Base-by-base conservation (phyloP, 2,888 invertebrate genomes). In the Cabera pusaria region DNA sequence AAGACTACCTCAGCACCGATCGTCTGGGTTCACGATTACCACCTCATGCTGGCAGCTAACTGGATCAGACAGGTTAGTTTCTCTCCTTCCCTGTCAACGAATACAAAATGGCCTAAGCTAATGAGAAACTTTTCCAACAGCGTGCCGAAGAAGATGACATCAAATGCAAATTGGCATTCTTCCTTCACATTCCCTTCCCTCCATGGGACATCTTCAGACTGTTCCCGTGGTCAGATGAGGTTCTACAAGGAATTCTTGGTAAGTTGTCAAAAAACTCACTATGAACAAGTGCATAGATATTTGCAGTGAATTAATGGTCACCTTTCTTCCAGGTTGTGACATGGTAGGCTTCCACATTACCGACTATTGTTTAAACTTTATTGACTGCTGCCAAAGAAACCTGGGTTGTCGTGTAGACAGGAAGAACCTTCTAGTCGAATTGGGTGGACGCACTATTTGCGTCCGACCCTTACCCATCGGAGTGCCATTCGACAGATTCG, bases 21-120 rank as follows among this genome's bases (percentile, higher is more conserved):
- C 38, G 93, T 98, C 1, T 98, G 98, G 98, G 92, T 98, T 10
- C 98, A 98, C 67, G 98, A 98, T 72, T 98, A 98, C 72, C 97
- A 98, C 70, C 90, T 98, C 7, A 97, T 97, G 96, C 83, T 97
- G 64, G 95, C 96, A 6, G 96, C 97, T 18, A 96, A 96, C 74
- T 96, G 96, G 92, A 94, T 98, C 52, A 92, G 97, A 73, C 95
- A 96, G 82, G 93, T 93, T 60, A 49, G 68, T 55, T 16, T 29
- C 24, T 6, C 6, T 20, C 24, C 24, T 24, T 20, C 2, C 19
- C 28, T 23, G 28, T 10, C 12, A 16, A n/a, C 16, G n/a, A 8
- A 7, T 24, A 20, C 8, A 12, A 27, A 29, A 25, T 17, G 12
- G 31, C 24, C 3, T 19, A 10, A 14, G 6, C 34, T 36, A 38